Evolutionary conservation across 2,113 vertebrate species (phyloP), one percentile per base, ranked within the genome.

Genomic region (Psittacula cyanocephala): DNA sequence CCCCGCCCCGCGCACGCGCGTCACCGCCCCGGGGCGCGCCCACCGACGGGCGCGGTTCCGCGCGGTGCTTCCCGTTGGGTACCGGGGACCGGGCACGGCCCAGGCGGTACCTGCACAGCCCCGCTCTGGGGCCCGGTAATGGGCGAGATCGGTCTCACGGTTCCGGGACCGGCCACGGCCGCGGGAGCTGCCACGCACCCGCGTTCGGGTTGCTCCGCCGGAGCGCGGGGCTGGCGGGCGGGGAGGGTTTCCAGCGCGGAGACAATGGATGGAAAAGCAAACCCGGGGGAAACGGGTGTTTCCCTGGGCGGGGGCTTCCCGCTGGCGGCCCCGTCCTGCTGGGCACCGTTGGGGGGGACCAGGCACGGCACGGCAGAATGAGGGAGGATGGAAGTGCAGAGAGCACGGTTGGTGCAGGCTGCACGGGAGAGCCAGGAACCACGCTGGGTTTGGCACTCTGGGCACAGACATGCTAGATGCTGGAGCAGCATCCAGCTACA

Each of bases 371-470:
- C 20, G 33, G 57, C 20, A 23, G n/a, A 7, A 17, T 3, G 39
- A 6, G 3, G 29, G 65, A 17, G 39, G 46, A 47, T 3, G 29
- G 37, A 22, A 3, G 7, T 8, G 37, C 0, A 2, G 35, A 37
- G 9, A 57, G 41, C 27, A 2, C 29, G 60, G 60, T 4, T 13
- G 76, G 35, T 9, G n/a, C 20, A 7, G 31, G 8, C 10, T 17
- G 46, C 11, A 3, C 57, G 50, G 17, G 37, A 67, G 55, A 53
- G 22, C 41, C 41, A 11, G 27, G 23, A 75, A 37, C 52, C 47
- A 5, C 0, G 3, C 14, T 1, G 9, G 9, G 8, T 11, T 11
- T 13, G 37, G 33, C 31, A 27, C 53, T 28, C 47, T 24, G 68
- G 27, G 25, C n/a, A 46, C 57, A 13, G 50, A 5, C 3, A 2